phyloP scores from a whole-genome alignment of 2,113 vertebrate species.

The Bungarus multicinctus region DNA sequence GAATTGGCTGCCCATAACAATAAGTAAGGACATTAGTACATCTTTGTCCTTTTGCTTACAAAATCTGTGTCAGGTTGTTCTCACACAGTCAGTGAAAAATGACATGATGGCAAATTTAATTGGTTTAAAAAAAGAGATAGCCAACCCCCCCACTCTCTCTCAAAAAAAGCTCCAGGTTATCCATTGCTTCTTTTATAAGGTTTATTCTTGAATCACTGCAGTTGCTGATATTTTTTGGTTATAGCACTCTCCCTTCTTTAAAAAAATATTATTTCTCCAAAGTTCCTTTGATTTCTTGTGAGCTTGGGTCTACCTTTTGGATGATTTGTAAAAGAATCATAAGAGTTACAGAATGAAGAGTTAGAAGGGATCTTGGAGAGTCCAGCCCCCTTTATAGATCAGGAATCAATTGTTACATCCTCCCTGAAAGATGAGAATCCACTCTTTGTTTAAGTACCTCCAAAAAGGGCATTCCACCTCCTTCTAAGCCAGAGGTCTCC shows the following conservation, averaged over 20 bases:
- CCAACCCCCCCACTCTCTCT: background rate
- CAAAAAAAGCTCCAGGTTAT: background rate
- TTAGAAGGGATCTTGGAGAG: background rate
- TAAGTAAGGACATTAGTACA: fast-evolving
- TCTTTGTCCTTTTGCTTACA: background rate
- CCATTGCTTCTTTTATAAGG: background rate
- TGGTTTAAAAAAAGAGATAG: background rate
- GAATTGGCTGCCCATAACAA: background rate
- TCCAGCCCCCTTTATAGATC: background rate
- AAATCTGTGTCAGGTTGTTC: background rate
- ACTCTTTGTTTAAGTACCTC: background rate
- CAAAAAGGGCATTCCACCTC: background rate
- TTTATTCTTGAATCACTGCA: background rate
- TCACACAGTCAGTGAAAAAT: background rate
- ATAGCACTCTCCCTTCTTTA: background rate
- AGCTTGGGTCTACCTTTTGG: background rate
- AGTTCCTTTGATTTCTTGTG: background rate
- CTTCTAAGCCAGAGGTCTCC: too few relatives aligned
- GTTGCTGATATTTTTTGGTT: background rate
- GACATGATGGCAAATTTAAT: background rate
- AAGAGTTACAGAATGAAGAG: background rate
- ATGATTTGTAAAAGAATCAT: background rate
- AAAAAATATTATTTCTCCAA: background rate
- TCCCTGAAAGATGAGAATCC: background rate
- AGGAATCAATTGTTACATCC: background rate